Evolutionary conservation across 2,113 vertebrate species (phyloP), one percentile per base, ranked within the genome.

Genomic region (Gymnocephalus cernua): DNA sequence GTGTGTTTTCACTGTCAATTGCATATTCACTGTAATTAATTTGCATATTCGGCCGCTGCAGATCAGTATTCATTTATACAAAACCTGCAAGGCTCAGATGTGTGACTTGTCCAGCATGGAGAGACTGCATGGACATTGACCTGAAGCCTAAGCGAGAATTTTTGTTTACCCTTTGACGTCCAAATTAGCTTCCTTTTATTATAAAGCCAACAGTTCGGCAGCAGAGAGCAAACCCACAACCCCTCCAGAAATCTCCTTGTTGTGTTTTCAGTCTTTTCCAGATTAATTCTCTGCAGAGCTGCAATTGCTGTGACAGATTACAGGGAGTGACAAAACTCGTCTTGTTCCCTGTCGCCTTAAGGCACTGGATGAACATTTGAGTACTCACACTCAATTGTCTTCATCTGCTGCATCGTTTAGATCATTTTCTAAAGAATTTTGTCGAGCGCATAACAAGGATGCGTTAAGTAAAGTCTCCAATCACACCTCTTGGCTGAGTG

Each of bases 291-390:
- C 16, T 13, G 62, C 68, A 18, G 32, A 57, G 61, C 59, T 69
- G 65, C 66, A 71, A 86, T 57, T 57, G 65, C 29, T 66, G 74
- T 74, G 63, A 56, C 58, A 84, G 78, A 86, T 80, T 48, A 61
- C 35, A 73, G 4, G 6, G 18, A 51, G 63, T 21, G 12, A 73
- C 63, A 32, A 80, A 53, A 65, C 79, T 56, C 45, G 27, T 18
- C 63, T 83, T n/a, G 61, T 82, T 87, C 57, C 50, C 32, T 9
- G n/a, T 53, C 0, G 13, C 62, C 71, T 53, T 9, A 4, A 72
- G 72, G 64, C 61, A 25, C 1, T 0, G 38, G 16, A 38, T 51
- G 65, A 61, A 74, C 59, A 82, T 61, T 57, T 82, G 48, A 78
- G 84, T 58, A 74, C 67, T 82, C 57, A 54, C 35, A 53, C 65